Evolutionary conservation across 1,140 invertebrate species (phyloP).

Genomic region (Zophobas atratus): DNA sequence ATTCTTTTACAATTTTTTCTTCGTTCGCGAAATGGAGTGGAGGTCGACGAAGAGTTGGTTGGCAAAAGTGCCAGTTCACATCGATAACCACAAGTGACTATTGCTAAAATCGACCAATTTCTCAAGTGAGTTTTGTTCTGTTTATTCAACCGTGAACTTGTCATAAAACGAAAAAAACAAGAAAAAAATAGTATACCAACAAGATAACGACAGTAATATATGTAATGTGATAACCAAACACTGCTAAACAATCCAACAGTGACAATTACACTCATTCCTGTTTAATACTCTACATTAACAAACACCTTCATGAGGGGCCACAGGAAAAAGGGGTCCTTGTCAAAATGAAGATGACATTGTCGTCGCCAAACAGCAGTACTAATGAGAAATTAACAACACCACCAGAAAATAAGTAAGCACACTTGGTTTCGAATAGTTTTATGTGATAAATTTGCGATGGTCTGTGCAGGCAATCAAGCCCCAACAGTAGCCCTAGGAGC

Average conservation of each 20-base stretch:
- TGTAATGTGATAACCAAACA: conserved; percentile 19
- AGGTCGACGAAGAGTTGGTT: neutral
- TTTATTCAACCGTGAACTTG: conserved; percentile 15
- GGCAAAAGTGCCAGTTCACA: neutral
- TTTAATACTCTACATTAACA: neutral
- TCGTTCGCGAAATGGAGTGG: conserved; percentile 12
- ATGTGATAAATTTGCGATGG: neutral
- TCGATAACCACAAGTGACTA: conserved; percentile 8
- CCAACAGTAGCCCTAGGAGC: conserved; percentile 63
- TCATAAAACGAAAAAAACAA: conserved; percentile 6
- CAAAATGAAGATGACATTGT: conserved; percentile 55
- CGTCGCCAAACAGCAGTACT: conserved; percentile 39
- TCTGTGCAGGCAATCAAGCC: conserved; percentile 60
- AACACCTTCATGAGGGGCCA: conserved; percentile 46
- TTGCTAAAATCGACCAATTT: neutral
- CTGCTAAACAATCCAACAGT: conserved; percentile 23
- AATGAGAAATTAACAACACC: conserved; percentile 39
- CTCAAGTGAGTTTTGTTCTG: conserved; percentile 7
- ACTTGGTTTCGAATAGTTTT: neutral
- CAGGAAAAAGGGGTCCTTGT: conserved; percentile 11
- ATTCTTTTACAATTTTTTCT: conserved; percentile 24
- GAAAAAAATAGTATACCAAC: neutral
- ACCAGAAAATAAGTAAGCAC: conserved; percentile 54
- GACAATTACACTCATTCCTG: conserved; percentile 13
- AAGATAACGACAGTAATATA: conserved; percentile 22